Evolutionary conservation across 2,888 invertebrate species (phyloP), one percentile per base, ranked within the genome.

Genomic region (Empis stercorea): DNA sequence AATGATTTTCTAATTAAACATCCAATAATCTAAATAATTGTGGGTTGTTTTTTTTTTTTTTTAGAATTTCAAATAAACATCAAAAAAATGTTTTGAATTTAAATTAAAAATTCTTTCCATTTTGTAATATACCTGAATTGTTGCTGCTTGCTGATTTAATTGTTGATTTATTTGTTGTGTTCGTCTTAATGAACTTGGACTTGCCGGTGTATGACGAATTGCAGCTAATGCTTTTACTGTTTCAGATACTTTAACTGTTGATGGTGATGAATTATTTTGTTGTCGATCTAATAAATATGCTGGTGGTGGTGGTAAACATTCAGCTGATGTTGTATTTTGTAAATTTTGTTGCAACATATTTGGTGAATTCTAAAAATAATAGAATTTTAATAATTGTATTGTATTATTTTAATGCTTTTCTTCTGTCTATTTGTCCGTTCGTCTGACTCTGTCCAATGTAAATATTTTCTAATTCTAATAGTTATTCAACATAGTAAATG

Each of bases 151-250:
- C 14, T 54, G 57, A 2, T 54, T 54, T 20, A 54, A 56, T 30
- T 43, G 43, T 48, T 57, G 54, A 45, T 52, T 48, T 47, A 55
- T 50, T 47, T 50, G 52, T 48, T 65, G 65, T 50, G 62, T 59
- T 52, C 81, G 76, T 9, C 86, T 75, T 23, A 83, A 70, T 6
- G 84, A 75, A 53, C 81, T 81, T 5, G 91, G 89, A 54, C 88
- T 89, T 3, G 88, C 87, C 1, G 89, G 88, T 58, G 84, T 87
- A 68, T 89, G 89, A 58, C 86, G 82, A 52, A 88, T 68, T 61
- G 88, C 87, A 0, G 87, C 88, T 48, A 91, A 69, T 38, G 86
- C 87, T 63, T 87, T 85, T 9, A 89, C 86, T 0, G 88, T 87
- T 65, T 89, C 88, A 0, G 89, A 87, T 15, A 91, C 89, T 58